Evolutionary conservation across 2,113 vertebrate species (phyloP).

Genomic region (Psittacula cyanocephala): DNA sequence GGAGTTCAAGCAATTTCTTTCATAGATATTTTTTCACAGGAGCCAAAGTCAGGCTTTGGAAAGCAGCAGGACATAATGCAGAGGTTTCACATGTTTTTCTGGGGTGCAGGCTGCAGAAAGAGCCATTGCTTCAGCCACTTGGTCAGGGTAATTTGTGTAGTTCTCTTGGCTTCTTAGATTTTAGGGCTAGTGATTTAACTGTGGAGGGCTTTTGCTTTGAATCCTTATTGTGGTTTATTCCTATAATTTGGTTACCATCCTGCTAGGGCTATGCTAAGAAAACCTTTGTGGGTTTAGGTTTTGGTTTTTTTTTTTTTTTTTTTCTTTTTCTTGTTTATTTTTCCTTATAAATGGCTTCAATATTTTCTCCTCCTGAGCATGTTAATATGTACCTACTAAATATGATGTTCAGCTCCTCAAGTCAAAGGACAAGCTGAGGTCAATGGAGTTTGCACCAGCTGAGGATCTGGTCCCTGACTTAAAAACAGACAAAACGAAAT

Average conservation of each 20-base stretch:
- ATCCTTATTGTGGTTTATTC: not conserved
- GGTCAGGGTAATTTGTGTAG: not conserved
- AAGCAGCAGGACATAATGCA: not conserved
- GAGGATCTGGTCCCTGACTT: not conserved
- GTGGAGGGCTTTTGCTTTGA: not conserved
- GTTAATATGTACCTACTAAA: not conserved
- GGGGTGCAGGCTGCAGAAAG: not conserved
- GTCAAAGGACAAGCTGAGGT: not conserved
- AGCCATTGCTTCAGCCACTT: not conserved
- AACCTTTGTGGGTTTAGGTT: not conserved
- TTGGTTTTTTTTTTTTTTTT: not conserved
- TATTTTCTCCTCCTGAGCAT: not conserved
- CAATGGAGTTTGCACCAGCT: not conserved
- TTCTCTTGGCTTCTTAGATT: not conserved
- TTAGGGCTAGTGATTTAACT: not conserved
- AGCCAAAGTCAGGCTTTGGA: not conserved
- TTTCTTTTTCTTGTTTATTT: not conserved
- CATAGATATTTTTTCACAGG: not conserved
- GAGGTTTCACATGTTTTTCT: not conserved
- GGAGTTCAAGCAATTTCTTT: not conserved
- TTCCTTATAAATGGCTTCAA: not conserved
- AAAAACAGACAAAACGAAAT: constrained; percentile 37
- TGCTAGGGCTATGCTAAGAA: not conserved
- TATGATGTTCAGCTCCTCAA: not conserved
- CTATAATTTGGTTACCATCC: not conserved